Base-by-base conservation (phyloP, 2,888 invertebrate genomes). In the Dendrolimus houi region DNA sequence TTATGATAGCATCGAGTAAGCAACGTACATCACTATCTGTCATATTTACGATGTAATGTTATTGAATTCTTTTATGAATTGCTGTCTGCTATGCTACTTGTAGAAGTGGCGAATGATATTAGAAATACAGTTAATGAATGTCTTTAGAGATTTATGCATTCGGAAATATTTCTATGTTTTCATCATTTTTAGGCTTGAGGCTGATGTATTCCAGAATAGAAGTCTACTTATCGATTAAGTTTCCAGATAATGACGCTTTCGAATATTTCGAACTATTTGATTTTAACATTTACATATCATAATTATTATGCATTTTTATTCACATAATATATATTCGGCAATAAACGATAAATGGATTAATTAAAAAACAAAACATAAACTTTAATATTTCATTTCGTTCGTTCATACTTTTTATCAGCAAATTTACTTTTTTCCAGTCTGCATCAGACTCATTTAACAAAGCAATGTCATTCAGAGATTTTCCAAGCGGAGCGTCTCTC, bases 31-130 rank as follows among this genome's bases (percentile, higher is more conserved):
- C 74, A 74, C 81, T 79, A 75, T 83, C 76, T 75, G 75, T 83
- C 81, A 83, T 84, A 81, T 85, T 86, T 85, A 85, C 85, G 83
- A 86, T 79, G 85, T 84, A 85, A 86, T 86, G 83, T 77, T 74
- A 76, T 79, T 79, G 76, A 79, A 67, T 75, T 76, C 67, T 65
- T 61, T 70, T 71, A 67, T 67, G 69, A 70, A 72, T 71, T 70
- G 65, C 61, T 65, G 54, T 52, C 55, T 53, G 54, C 57, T 57
- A 54, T 7, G 42, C 61, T 57, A n/a, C 6, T 29, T 13, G 55
- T 64, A 75, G 79, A 78, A 52, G 7, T 55, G 67, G 9, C 67
- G 41, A 12, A 52, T 3, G 17, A 47, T 54, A 0, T 54, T 53
- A 6, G 29, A 29, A 29, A 29, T 3, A 29, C 6, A 29, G 29